phyloP scores from a whole-genome alignment of 53 echinoderm and acorn worm species.

The Astropecten irregularis region DNA sequence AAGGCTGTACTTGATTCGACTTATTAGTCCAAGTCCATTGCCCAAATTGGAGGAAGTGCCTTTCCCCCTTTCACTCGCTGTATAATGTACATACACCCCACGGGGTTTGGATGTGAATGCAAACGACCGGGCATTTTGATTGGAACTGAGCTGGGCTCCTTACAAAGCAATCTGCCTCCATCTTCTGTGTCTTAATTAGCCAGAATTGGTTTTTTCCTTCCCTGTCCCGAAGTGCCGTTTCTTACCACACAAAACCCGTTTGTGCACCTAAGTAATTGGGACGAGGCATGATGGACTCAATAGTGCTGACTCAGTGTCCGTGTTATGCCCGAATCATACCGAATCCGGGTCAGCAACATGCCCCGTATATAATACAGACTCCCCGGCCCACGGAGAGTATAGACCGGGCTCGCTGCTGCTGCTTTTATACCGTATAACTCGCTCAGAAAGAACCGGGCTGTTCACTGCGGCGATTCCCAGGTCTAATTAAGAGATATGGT shows the following conservation, averaged over 20 bases:
- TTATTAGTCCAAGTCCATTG: conserved; percentile 26
- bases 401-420: no score
- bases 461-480: conserved; percentile 20
- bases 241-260: conserved; percentile 43
- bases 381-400: no score
- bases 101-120: conserved; percentile 1
- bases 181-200: conserved; percentile 53
- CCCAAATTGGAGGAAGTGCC: conserved; percentile 20
- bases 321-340: no score
- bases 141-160: neutral
- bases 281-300: neutral
- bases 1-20: no score
- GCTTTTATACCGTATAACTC: no score
- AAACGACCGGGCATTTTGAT: neutral
- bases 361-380: no score
- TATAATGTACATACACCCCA: no score
- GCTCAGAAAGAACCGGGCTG: no score
- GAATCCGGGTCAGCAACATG: no score
- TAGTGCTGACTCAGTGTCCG: no score
- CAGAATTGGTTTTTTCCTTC: conserved; percentile 35
- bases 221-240: conserved; percentile 44
- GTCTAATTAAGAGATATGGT: conserved; percentile 52
- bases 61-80: neutral
- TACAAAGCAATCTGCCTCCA: conserved; percentile 10
- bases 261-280: conserved; percentile 60